Evolutionary conservation across 2,797 vertebrate genomes (phyloP), one percentile per base, ranked within the genome.

Genomic region (Lithobates sylvaticus): DNA sequence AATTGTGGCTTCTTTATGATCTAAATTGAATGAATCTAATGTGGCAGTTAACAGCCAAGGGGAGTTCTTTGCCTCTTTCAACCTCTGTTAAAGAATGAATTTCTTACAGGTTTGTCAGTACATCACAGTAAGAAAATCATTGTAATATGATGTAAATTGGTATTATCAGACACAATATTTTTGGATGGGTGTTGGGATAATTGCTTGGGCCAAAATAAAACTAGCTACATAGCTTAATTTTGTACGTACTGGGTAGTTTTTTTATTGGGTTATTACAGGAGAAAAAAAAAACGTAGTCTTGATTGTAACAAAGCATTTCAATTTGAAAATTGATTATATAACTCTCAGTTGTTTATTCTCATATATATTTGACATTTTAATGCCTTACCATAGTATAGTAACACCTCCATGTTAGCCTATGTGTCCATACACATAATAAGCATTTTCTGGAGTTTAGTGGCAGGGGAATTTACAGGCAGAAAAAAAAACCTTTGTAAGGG

Each of bases 31-130:
- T 61, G 75, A 71, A 78, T 72, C 39, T 36, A 78, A 71, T 61
- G 64, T 84, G 82, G 82, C 82, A 84, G 68, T 44, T 84, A 27
- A 78, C 67, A 78, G 83, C 83, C 83, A 44, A 50, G 42, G 39
- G 76, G 75, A 58, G 42, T n/a, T 61, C 67, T 78, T 78, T 72
- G 76, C 76, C 75, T 78, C 83, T 61, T 84, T 84, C 50, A 64
- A 72, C 61, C 50, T 78, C 36, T 71, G 34, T 64, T 61, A 36
- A 34, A 29, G 50, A 64, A 61, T 72, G 10, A 12, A 13, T 78
- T 54, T 64, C 67, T 78, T 72, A 44, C 26, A 71, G 34, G 34
- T 67, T 29, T 67, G 65, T 67, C 74, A 76, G 74, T 42, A 71
- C 47, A 78, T 34, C 36, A 58, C n/a, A 68, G 67, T 16, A 13